Conservation (phyloP, 2,113 vertebrate genomes). For the Megaceryle torquata region DNA sequence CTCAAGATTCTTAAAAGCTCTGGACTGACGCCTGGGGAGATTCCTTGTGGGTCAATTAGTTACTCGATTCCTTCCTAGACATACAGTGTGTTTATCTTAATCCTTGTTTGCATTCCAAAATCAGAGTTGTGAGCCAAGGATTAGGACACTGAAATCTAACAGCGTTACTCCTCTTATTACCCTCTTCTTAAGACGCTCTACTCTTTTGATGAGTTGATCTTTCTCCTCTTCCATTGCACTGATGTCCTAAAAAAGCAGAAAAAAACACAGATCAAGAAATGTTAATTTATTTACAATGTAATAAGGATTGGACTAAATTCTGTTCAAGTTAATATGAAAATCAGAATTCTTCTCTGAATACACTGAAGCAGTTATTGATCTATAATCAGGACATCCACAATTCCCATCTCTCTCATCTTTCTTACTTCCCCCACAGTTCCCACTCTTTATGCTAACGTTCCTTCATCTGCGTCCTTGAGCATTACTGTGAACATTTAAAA, state of each 20-base stretch:
- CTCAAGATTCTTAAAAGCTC: conserved; percentile 63
- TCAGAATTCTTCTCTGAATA: background rate
- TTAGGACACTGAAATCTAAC: conserved; percentile 42
- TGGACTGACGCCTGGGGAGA: conserved; percentile 68
- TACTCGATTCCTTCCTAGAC: conserved; percentile 68
- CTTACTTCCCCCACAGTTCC: background rate
- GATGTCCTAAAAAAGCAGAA: conserved; percentile 84
- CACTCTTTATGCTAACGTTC: conserved; percentile 39
- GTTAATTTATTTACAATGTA: background rate
- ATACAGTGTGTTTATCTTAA: conserved; percentile 66
- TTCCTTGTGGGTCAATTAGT: conserved; percentile 69
- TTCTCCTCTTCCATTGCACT: conserved; percentile 97
- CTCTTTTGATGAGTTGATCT: conserved; percentile 92
- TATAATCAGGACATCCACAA: conserved; percentile 5
- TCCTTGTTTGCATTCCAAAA: conserved; percentile 83
- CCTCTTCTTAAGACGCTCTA: conserved; percentile 93
- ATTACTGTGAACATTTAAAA: conserved; percentile 44
- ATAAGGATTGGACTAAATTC: background rate
- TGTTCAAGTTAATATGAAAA: background rate
- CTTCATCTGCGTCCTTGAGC: conserved; percentile 7
- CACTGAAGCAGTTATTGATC: background rate
- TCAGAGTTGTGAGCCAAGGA: conserved; percentile 65
- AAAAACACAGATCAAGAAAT: background rate
- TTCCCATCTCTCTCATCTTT: background rate
- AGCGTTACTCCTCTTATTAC: conserved; percentile 75